Conservation (phyloP, 2,888 invertebrate species). For the Alloplasta piceator region DNA sequence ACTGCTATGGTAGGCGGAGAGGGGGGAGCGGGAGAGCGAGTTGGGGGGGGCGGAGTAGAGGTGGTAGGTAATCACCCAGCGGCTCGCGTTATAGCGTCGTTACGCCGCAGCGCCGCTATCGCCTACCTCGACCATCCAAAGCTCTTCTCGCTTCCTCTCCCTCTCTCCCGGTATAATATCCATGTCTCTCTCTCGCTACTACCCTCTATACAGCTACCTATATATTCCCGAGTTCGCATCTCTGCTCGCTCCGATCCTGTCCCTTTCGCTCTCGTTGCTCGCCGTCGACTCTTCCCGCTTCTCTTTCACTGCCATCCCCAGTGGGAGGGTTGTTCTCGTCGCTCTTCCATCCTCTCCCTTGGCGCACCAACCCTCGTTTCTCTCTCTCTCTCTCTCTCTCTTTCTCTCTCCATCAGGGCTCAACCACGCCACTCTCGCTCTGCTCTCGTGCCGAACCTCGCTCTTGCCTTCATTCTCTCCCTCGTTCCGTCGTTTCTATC, state of each 20-base stretch:
- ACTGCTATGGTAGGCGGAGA: conserved; percentile 42
- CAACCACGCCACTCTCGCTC: conserved; percentile 59
- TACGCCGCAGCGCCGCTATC: conserved; percentile 82
- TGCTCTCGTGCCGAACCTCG: conserved; percentile 36
- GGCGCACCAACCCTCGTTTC: too few species aligned
- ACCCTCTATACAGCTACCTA: conserved; percentile 61
- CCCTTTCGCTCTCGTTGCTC: conserved; percentile 24
- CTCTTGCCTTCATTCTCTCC: conserved; percentile 31
- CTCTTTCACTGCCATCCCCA: conserved; percentile 35
- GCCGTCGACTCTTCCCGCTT: conserved; percentile 50
- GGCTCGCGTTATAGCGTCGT: conserved; percentile 83
- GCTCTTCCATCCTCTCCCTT: conserved; percentile 34
- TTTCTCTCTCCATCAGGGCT: conserved; percentile 59
- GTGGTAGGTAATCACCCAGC: conserved; percentile 83
- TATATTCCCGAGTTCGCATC: conserved; percentile 63
- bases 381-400: conserved; percentile 63
- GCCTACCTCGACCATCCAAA: conserved; percentile 69
- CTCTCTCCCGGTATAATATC: conserved; percentile 22
- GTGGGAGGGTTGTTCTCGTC: conserved; percentile 53
- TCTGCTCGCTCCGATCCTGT: conserved; percentile 42
- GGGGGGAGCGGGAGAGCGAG: conserved; percentile 65
- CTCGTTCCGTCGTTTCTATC: conserved; percentile 10
- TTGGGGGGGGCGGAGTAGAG: conserved; percentile 64
- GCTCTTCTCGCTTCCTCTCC: conserved; percentile 19
- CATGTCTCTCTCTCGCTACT: conserved; percentile 26